Base-by-base conservation (phyloP, 2,797 vertebrate genomes). In the Leucoraja ocellata region DNA sequence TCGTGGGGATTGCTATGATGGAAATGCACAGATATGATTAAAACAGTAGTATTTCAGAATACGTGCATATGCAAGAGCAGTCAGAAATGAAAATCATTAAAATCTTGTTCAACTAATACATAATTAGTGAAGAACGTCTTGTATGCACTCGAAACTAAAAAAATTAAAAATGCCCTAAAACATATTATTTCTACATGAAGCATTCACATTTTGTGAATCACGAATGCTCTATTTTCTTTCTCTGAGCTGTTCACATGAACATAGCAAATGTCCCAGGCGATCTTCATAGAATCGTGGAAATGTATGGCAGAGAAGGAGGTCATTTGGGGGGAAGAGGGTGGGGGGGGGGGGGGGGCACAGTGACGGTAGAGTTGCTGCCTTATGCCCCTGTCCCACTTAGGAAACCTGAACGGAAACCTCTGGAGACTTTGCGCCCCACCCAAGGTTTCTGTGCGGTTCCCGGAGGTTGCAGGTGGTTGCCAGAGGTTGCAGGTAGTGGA, bases 11-110 rank as follows among this genome's bases (percentile, higher is more conserved):
- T 92, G 39, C 16, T 76, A 14, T 54, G 25, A 92, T 92, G 71
- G 68, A 76, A 76, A 46, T 74, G 6, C 68, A 54, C 90, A 91
- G 88, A 91, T 25, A 71, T 58, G 90, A 28, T 8, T 71, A 76
- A 58, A 92, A 18, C 58, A 10, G 0, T 14, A 54, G 54, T 92
- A 25, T 54, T 92, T 92, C 90, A 92, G 73, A 92, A 92, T 92
- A 92, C 68, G 90, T 92, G 36, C 90, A 28, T 71, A n/a, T n/a
- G 21, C 10, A 58, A 54, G 14, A 32, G 36, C 7, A 65, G 76
- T 46, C 65, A 46, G 90, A 46, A 76, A 54, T 1, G 5, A n/a
- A 10, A 23, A 54, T 18, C 14, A n/a, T 92, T 74, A 28, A 23
- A 46, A 68, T 14, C 0, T 86, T 63, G 13, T n/a, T 18, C 32